These are phyloP conservation scores for Thomomys bottae DNA, from an alignment of 2,113 vertebrate species.

Conservation along the genomic window DNA sequence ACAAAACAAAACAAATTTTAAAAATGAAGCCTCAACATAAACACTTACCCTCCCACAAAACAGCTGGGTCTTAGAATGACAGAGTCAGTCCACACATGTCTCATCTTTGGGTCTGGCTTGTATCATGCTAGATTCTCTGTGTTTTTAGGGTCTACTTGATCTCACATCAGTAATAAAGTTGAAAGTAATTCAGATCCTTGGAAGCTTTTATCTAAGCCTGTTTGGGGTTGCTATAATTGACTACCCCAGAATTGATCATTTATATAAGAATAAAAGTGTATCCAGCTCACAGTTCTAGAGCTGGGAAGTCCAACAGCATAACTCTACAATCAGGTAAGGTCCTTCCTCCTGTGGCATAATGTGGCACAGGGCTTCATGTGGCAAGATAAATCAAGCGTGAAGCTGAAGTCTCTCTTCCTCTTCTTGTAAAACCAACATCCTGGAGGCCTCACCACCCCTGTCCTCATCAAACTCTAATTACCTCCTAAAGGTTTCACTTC, in stretches of 20 bases:
- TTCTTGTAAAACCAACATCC: neutral
- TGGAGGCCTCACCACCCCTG: neutral
- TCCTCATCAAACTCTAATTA: neutral
- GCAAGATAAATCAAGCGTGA: neutral
- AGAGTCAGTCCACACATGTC: neutral
- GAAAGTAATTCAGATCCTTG: neutral
- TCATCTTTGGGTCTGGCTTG: slow-evolving; percentile 16
- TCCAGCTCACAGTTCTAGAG: neutral
- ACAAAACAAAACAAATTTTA: neutral
- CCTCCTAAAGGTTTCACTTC: neutral
- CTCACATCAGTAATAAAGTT: slow-evolving; percentile 7
- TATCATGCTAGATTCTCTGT: neutral
- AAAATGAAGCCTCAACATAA: neutral
- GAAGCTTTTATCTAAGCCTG: neutral
- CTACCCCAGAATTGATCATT: neutral
- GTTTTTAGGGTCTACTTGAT: slow-evolving; percentile 17
- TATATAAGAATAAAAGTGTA: neutral
- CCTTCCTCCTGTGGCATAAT: neutral
- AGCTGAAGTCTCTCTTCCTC: neutral
- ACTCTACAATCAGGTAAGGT: neutral
- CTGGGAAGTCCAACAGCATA: neutral
- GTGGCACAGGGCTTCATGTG: neutral
- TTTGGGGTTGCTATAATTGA: neutral
- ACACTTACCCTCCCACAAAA: slow-evolving; percentile 20
- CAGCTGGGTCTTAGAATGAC: slow-evolving; percentile 17